These are phyloP conservation scores for Euphydryas editha DNA, from an alignment of 2,888 invertebrate genomes.

Conservation along the genomic window DNA sequence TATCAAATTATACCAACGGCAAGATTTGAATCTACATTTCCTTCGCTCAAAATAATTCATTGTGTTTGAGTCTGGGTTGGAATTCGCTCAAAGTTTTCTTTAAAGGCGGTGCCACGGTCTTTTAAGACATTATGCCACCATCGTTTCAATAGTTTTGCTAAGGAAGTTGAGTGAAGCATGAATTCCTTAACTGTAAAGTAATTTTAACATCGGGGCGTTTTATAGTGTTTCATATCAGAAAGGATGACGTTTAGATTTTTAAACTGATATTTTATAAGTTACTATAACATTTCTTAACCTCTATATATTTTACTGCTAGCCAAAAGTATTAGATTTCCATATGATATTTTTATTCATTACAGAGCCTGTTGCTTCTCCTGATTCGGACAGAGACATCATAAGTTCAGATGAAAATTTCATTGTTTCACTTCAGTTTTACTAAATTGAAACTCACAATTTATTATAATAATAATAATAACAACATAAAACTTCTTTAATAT, in stretches of 20 bases:
- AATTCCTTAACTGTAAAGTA: neutral
- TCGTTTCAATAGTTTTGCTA: constrained; percentile 2
- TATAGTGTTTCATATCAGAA: neutral
- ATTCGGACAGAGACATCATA: too few species aligned
- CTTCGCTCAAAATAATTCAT: neutral
- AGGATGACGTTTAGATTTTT: neutral
- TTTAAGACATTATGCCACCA: neutral
- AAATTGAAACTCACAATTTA: too few species aligned
- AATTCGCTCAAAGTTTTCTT: constrained; percentile 2
- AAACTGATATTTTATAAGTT: too few species aligned
- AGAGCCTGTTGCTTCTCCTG: too few species aligned
- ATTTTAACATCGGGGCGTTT: neutral
- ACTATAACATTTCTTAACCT: too few species aligned
- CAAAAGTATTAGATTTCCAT: too few species aligned
- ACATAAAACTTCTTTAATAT: too few species aligned
- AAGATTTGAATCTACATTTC: neutral
- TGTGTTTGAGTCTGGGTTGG: neutral
- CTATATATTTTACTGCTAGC: too few species aligned
- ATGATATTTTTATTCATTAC: too few species aligned
- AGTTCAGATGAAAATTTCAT: too few species aligned
- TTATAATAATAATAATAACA: too few species aligned
- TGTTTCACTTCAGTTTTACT: too few species aligned
- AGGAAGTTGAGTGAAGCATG: constrained; percentile 2
- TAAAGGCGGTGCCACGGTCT: neutral
- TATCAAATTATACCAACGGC: neutral